A percentile compares a stretch with the other conserved stretches of the same genome.
phyloP scores from a whole-genome alignment of 2,888 invertebrate genomes.

The Drosophila formosana region DNA sequence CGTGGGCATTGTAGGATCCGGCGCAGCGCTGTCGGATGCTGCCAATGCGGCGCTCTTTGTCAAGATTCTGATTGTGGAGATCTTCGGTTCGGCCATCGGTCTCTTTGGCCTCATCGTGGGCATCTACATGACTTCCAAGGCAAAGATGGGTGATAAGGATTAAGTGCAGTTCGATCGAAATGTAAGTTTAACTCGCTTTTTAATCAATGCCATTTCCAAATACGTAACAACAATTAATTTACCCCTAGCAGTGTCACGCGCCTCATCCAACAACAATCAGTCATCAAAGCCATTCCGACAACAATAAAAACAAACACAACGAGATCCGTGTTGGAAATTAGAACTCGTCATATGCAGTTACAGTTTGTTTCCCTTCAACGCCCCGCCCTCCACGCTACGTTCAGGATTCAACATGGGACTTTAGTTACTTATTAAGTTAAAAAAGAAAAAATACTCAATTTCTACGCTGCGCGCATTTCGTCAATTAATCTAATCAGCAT shows the following conservation, averaged over 20 bases:
- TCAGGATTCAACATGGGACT: conserved; percentile 64
- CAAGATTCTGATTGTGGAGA: conserved; percentile 99
- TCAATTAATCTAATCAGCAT: conserved; percentile 56
- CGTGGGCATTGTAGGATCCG: conserved; percentile 99
- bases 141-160: conserved; percentile 90
- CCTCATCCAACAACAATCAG: conserved; percentile 49
- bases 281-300: conserved; percentile 72
- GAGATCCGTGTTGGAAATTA: conserved; percentile 74
- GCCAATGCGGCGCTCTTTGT: conserved; percentile 98
- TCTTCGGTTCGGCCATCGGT: conserved; percentile 99
- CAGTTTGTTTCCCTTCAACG: conserved; percentile 27
- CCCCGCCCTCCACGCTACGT: conserved; percentile 16
- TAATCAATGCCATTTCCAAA: background rate
- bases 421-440: conserved; percentile 72
- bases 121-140: conserved; percentile 95
- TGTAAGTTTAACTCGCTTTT: conserved; percentile 37
- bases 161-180: conserved; percentile 58
- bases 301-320: conserved; percentile 39
- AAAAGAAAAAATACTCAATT: conserved; percentile 44
- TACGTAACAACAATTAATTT: conserved; percentile 28
- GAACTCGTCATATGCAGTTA: conserved; percentile 58
- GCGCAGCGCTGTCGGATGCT: conserved; percentile 98
- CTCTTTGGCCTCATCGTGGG: conserved; percentile 99
- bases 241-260: conserved; percentile 51
- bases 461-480: conserved; percentile 66